A percentile compares a stretch with the other conserved stretches of the same genome.
phyloP scores from a whole-genome alignment of 2,888 invertebrate genomes.

The Melanostoma scalare region DNA sequence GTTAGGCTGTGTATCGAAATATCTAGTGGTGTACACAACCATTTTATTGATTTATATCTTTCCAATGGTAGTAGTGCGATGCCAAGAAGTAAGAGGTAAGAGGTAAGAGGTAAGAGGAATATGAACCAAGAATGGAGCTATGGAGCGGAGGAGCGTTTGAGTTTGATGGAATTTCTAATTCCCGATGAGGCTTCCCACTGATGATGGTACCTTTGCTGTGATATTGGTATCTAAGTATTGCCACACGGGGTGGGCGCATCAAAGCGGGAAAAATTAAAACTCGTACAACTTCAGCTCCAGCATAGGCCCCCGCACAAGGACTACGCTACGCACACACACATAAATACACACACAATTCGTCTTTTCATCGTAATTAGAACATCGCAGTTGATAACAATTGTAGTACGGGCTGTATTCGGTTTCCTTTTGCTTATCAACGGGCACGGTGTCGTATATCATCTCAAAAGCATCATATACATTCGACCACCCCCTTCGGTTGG shows the following conservation, averaged over 20 bases:
- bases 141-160: constrained; percentile 19
- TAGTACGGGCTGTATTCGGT: constrained; percentile 48
- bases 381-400: constrained; percentile 71
- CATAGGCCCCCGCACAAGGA: constrained; percentile 35
- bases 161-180: constrained; percentile 68
- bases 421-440: constrained; percentile 51
- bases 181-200: constrained; percentile 48
- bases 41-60: constrained; percentile 72
- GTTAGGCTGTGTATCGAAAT: constrained; percentile 63
- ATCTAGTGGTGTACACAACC: constrained; percentile 64
- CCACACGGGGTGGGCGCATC: constrained; percentile 42
- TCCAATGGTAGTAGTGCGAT: constrained; percentile 58
- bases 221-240: constrained; percentile 39
- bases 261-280: constrained; percentile 51
- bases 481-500: constrained; percentile 39
- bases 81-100: constrained; percentile 22
- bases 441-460: constrained; percentile 61
- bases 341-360: constrained; percentile 33
- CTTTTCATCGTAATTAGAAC: constrained; percentile 70
- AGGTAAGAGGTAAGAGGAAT: constrained; percentile 9
- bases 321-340: constrained; percentile 32
- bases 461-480: constrained; percentile 45
- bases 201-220: constrained; percentile 31
- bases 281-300: constrained; percentile 51
- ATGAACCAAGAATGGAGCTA: too few relatives aligned